A percentile compares a stretch with the other conserved stretches of the same genome.
These are phyloP conservation scores for Tonatia bakeri DNA, from an alignment of 2,113 vertebrate species.

Conservation along the genomic window DNA sequence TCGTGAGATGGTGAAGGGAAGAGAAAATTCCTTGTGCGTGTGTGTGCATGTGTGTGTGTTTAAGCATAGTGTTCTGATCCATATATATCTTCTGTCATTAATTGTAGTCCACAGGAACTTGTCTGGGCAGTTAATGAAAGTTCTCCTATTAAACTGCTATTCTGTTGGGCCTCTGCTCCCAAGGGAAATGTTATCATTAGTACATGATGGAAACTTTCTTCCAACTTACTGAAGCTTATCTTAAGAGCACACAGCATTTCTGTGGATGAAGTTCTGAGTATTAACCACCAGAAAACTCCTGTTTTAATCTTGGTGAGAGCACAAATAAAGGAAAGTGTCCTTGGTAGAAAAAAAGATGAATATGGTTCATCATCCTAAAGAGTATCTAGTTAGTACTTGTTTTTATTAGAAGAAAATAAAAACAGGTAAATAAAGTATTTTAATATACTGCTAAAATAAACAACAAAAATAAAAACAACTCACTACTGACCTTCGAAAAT, in stretches of 20 bases:
- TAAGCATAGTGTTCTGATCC: neutral
- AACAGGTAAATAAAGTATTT: neutral
- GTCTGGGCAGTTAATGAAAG: slow-evolving; percentile 36
- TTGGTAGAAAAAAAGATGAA: neutral
- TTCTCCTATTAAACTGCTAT: neutral
- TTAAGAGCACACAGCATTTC: neutral
- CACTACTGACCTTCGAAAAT: neutral
- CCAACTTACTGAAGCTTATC: neutral
- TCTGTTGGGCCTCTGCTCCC: neutral
- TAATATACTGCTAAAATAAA: neutral
- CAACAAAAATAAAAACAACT: neutral
- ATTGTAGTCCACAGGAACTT: neutral
- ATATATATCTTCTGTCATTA: neutral
- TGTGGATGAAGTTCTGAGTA: neutral
- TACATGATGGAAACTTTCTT: neutral
- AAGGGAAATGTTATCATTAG: slow-evolving; percentile 15
- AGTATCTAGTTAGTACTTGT: neutral
- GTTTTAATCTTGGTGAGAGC: neutral
- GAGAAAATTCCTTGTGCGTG: neutral
- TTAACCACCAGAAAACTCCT: neutral
- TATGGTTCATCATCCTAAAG: neutral
- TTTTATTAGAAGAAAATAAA: slow-evolving; percentile 30
- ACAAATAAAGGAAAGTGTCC: neutral
- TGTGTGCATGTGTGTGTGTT: neutral
- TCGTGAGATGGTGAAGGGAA: neutral